Percentiles rank a stretch among this genome's conserved stretches.
These are phyloP conservation scores for Pitangus sulphuratus DNA, from an alignment of 2,797 vertebrate genomes.

Conservation along the genomic window DNA sequence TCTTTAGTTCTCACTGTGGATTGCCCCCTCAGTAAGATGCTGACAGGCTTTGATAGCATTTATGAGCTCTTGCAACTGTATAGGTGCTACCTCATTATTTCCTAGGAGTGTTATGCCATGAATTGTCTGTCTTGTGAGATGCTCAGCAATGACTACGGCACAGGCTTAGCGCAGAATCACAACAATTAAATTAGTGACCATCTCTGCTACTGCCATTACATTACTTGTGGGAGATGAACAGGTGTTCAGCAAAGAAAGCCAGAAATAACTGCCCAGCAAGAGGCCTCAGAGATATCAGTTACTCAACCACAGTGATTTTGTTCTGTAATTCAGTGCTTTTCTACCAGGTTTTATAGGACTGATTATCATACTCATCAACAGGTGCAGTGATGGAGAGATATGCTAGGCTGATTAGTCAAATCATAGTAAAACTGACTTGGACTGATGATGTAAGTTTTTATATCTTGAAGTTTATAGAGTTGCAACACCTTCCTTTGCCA, in stretches of 20 bases:
- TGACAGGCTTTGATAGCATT: neutral
- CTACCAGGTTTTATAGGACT: neutral
- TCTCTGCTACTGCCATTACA: neutral
- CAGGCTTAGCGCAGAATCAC: neutral
- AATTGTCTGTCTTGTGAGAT: neutral
- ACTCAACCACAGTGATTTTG: neutral
- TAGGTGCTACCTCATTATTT: neutral
- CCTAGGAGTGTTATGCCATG: neutral
- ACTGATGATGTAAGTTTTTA: neutral
- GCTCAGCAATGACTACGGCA: neutral
- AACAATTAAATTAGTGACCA: neutral
- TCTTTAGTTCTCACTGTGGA: neutral
- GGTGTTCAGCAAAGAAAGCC: too few relatives aligned
- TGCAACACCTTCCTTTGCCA: neutral
- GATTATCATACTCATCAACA: neutral
- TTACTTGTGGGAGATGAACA: neutral
- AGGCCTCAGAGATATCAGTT: too few relatives aligned
- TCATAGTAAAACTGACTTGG: neutral
- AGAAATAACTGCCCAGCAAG: too few relatives aligned
- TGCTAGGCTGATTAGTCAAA: neutral
- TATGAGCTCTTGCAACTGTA: neutral
- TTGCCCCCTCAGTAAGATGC: neutral
- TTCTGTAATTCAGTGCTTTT: neutral
- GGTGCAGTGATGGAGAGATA: neutral
- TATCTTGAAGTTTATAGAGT: neutral